phyloP scores from a whole-genome alignment of 2,113 vertebrate genomes.

The Accipiter virgatus region DNA sequence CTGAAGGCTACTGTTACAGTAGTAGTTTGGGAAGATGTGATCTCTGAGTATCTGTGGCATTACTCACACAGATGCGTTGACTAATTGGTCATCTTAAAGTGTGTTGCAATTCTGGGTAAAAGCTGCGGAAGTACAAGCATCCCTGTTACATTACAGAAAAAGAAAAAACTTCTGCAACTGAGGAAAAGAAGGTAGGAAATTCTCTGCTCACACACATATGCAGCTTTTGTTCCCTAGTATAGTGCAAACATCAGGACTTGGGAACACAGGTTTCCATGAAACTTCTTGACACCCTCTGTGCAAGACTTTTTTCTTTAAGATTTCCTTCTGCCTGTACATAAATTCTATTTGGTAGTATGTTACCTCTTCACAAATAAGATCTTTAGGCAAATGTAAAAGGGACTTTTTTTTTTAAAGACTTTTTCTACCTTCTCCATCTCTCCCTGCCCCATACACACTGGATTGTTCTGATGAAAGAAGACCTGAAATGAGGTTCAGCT shows the following conservation, averaged over 20 bases:
- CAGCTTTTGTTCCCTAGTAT: not conserved
- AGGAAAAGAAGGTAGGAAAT: not conserved
- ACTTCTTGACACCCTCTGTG: not conserved
- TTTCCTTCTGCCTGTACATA: not conserved
- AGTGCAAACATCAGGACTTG: not conserved
- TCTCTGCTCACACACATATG: not conserved
- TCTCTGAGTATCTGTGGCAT: not conserved
- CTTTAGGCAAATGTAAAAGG: not conserved
- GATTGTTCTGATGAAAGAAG: not conserved
- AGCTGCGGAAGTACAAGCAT: not conserved
- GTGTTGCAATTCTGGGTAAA: not conserved
- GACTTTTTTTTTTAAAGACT: not conserved
- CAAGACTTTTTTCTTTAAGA: no score
- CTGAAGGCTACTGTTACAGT: not conserved
- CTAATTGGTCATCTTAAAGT: not conserved
- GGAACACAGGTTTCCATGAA: not conserved
- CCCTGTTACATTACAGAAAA: not conserved
- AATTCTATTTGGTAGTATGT: not conserved
- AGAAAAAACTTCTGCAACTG: not conserved
- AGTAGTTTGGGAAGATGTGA: not conserved
- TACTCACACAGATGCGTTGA: not conserved
- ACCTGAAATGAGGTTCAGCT: not conserved
- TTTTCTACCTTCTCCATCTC: not conserved
- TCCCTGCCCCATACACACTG: fast-evolving
- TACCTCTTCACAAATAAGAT: not conserved